phyloP scores from a whole-genome alignment of 1,140 invertebrate species.

The Caenorhabditis inopinata region DNA sequence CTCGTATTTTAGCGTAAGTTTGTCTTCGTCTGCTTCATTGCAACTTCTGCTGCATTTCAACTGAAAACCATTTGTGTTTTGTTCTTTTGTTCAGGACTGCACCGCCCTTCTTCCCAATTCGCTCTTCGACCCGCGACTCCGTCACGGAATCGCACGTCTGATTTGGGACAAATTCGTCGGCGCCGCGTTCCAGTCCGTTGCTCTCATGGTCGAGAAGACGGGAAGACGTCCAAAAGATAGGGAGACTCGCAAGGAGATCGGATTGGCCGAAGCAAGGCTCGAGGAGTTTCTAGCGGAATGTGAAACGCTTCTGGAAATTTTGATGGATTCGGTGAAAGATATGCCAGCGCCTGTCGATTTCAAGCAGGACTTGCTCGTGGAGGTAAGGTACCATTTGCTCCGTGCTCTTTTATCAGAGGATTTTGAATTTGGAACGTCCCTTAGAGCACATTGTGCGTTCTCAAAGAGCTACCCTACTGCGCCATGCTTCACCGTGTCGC shows the following conservation, averaged over 20 bases:
- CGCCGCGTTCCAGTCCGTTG: not conserved
- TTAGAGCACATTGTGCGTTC: too few species aligned
- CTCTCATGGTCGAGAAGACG: constrained; percentile 20
- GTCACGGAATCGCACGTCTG: constrained; percentile 37
- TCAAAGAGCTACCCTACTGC: too few species aligned
- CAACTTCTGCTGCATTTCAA: not conserved
- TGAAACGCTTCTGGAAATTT: not conserved
- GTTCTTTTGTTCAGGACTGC: not conserved
- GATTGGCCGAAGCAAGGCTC: not conserved
- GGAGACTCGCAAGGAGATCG: constrained; percentile 16
- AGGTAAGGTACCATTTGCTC: too few species aligned
- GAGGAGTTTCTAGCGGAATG: constrained; percentile 16
- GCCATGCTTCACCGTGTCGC: too few species aligned
- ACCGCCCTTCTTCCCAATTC: not conserved
- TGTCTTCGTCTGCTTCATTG: not conserved
- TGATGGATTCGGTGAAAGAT: not conserved
- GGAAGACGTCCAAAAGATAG: constrained; percentile 31
- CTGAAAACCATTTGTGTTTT: not conserved
- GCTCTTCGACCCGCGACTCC: constrained; percentile 10
- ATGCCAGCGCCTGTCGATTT: constrained; percentile 2
- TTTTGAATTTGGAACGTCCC: too few species aligned
- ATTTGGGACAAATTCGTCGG: constrained; percentile 40
- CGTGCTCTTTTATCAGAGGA: too few species aligned
- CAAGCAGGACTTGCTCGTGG: not conserved
- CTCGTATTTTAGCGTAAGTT: not conserved